Evolutionary conservation across 2,113 vertebrate species (phyloP).

Genomic region (Poicephalus meyeri): DNA sequence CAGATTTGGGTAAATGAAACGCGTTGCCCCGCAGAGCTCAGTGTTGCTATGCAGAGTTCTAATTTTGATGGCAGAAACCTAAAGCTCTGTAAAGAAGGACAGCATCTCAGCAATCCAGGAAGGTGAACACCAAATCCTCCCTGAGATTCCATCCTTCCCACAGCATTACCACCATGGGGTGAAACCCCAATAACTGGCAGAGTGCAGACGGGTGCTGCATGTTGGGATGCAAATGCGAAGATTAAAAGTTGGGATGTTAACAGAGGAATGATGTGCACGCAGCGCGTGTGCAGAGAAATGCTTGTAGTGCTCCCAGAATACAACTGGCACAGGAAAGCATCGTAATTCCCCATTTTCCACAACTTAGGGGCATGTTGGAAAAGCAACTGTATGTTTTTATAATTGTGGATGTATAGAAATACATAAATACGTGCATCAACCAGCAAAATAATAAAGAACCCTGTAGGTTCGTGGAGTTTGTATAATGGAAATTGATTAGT

Average conservation of each 20-base stretch:
- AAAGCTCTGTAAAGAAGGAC: background rate
- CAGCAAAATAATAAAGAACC: background rate
- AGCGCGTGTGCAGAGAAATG: background rate
- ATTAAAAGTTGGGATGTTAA: background rate
- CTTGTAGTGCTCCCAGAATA: background rate
- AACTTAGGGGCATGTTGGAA: background rate
- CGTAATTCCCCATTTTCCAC: background rate
- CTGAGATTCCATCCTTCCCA: background rate
- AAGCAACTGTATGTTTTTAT: background rate
- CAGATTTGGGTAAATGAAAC: background rate
- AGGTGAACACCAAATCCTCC: background rate
- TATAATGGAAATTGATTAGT: background rate
- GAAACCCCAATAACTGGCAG: rapidly evolving
- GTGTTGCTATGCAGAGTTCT: conserved; percentile 37
- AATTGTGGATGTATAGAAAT: rapidly evolving
- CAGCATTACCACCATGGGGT: rapidly evolving
- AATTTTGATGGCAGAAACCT: background rate
- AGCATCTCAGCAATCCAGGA: background rate
- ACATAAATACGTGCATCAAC: background rate
- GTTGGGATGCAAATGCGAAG: background rate
- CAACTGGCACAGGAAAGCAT: rapidly evolving
- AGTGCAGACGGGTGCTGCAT: background rate
- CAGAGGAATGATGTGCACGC: rapidly evolving
- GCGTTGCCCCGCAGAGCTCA: background rate
- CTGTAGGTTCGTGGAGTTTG: background rate